Conservation (phyloP, 1,140 invertebrate genomes). For the Diploscapter pachys region DNA sequence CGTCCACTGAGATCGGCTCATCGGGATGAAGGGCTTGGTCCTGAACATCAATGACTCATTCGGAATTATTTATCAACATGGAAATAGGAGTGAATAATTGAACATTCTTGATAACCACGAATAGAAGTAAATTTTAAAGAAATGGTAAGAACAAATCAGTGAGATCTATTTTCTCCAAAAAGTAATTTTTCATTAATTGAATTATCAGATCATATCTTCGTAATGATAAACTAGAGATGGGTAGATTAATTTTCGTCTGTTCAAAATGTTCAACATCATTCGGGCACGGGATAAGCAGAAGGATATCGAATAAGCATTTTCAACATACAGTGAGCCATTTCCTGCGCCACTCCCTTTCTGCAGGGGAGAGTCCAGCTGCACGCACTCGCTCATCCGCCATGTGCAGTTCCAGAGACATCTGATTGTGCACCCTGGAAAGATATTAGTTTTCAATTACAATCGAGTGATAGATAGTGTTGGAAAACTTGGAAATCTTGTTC, state of each 20-base stretch:
- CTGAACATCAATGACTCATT: slow-evolving; percentile 17
- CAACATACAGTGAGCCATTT: slow-evolving; percentile 38
- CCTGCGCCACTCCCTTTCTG: slow-evolving; percentile 56
- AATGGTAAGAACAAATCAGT: too few species aligned
- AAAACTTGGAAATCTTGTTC: background rate
- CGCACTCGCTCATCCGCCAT: slow-evolving; percentile 53
- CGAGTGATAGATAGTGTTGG: background rate
- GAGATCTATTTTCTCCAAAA: too few species aligned
- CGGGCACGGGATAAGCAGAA: slow-evolving; percentile 34
- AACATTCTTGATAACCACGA: too few species aligned
- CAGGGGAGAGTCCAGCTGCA: slow-evolving; percentile 45
- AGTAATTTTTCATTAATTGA: too few species aligned
- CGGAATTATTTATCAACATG: slow-evolving; percentile 15
- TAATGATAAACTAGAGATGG: too few species aligned
- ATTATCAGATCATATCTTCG: too few species aligned
- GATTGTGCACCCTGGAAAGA: slow-evolving; percentile 44
- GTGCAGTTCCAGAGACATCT: slow-evolving; percentile 53
- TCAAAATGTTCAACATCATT: too few species aligned
- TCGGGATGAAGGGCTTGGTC: slow-evolving; percentile 58
- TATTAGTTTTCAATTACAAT: background rate
- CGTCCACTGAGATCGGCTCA: slow-evolving; percentile 55
- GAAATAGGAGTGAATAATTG: too few species aligned
- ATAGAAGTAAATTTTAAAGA: too few species aligned
- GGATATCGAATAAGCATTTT: background rate
- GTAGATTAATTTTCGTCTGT: too few species aligned